Evolutionary conservation across 2,888 invertebrate genomes (phyloP).

Genomic region (Parochlus steinenii): DNA sequence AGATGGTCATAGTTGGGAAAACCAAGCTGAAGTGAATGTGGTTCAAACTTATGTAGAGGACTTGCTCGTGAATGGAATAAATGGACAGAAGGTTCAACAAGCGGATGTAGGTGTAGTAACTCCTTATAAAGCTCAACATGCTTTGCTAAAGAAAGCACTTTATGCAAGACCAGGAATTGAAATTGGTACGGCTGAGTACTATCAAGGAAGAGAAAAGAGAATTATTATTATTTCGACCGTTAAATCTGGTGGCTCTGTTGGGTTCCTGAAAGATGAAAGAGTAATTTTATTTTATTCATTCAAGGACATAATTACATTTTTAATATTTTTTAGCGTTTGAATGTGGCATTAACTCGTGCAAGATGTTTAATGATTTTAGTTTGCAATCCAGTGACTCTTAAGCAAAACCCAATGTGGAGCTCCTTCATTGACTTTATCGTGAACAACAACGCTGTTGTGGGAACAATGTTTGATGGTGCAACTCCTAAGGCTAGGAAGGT

Average conservation of each 20-base stretch:
- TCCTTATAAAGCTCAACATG: slow-evolving; percentile 31
- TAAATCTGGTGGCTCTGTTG: slow-evolving; percentile 31
- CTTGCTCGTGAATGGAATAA: slow-evolving; percentile 30
- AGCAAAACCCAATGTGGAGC: slow-evolving; percentile 65
- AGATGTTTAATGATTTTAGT: slow-evolving; percentile 2
- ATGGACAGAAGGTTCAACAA: slow-evolving; percentile 30
- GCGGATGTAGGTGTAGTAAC: slow-evolving; percentile 42
- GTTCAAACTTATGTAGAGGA: slow-evolving; percentile 40
- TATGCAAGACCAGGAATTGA: slow-evolving; percentile 33
- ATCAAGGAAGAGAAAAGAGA: slow-evolving; percentile 72
- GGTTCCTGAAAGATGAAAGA: slow-evolving; percentile 1
- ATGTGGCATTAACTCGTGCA: slow-evolving; percentile 3
- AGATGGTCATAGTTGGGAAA: slow-evolving; percentile 36
- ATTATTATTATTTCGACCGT: slow-evolving; percentile 72
- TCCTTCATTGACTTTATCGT: slow-evolving; percentile 21
- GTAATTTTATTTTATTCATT: too few relatives aligned
- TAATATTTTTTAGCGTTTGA: too few relatives aligned
- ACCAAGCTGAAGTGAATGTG: slow-evolving; percentile 38
- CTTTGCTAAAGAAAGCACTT: neutral
- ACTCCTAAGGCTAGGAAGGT: too few relatives aligned
- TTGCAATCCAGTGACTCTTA: slow-evolving; percentile 22
- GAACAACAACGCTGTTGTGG: slow-evolving; percentile 18
- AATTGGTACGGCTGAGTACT: slow-evolving; percentile 72
- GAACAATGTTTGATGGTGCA: too few relatives aligned
- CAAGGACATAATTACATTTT: too few relatives aligned